Evolutionary conservation across 2,888 invertebrate genomes (phyloP), one percentile per base, ranked within the genome.

Genomic region (Sceliomorpha sp.): DNA sequence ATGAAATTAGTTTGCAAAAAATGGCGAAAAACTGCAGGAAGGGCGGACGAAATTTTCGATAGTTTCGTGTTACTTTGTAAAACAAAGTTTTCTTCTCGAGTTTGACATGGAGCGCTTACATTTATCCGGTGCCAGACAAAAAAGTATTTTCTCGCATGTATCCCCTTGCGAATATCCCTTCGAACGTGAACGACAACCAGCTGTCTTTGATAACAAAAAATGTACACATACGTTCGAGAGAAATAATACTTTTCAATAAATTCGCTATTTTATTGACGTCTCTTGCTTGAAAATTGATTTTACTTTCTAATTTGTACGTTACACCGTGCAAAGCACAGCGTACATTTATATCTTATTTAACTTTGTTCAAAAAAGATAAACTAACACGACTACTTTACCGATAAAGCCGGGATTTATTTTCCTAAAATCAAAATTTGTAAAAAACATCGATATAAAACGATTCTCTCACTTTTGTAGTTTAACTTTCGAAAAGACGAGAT

Each of bases 21-120:
- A 26, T 8, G 12, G 7, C n/a, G 8, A 24, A 10, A 9, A 36
- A 42, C 24, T 14, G 29, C 29, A 51, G 9, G 29, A 31, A 44
- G 37, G 27, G 42, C 34, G 13, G 36, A 50, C 27, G 34, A 62
- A 36, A 47, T 39, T 53, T n/a, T n/a, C n/a, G n/a, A n/a, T n/a
- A n/a, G n/a, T n/a, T n/a, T n/a, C n/a, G n/a, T n/a, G n/a, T n/a
- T n/a, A n/a, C n/a, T n/a, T n/a, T 39, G 32, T 47, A 45, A 47
- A 53, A 53, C 53, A 62, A 62, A 62, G 47, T 62, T 62, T 53
- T 62, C 47, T 47, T 53, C 47, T 39, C 27, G 47, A 62, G 53
- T 62, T 62, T 39, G 44, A 53, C 45, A 39, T 14, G 40, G 39
- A 24, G 45, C 44, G 39, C 12, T 31, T 51, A 50, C 31, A 51